Base-by-base conservation (phyloP, 2,797 vertebrate species). In the Ambastaia sidthimunki region DNA sequence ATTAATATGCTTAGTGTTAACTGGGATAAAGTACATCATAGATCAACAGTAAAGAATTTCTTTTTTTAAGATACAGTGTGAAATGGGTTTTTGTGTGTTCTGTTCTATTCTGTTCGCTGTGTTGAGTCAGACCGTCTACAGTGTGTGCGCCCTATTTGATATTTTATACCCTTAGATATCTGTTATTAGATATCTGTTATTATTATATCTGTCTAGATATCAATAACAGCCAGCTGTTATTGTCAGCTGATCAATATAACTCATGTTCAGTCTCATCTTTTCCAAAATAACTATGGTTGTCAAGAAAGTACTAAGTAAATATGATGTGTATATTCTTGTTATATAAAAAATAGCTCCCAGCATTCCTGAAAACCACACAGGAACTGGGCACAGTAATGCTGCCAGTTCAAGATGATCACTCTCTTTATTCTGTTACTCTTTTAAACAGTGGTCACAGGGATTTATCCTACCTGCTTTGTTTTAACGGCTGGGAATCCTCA, bases 381-480 rank as follows among this genome's bases (percentile, higher is more conserved):
- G 9, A 23, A 4, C 37, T 57, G 34, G 23, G 23, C 59, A 66
- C 25, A 66, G 59, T 67, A 55, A 59, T 66, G 77, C 48, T 21
- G 41, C 41, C 28, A 75, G 72, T 68, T 65, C 16, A 13, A 25
- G 23, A 63, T 37, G 21, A 59, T 50, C 60, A 16, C 13, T 41
- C 31, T 62, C 15, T 3, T 1, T 52, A 13, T 48, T 44, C 10
- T 44, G 9, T 44, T 54, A 54, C 59, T 31, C 54, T 80, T 73
- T 80, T 57, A 74, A 50, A 62, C 76, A 57, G 74, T 76, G 52
- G 11, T 70, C 78, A 77, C 21, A 59, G 71, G 71, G 72, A 80
- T 81, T 25, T 73, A 59, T 31, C 41, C 10, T 74, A 70, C 41
- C 84, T 75, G 84, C 74, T 85, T 85, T 82, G 82, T 82, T 85